These are phyloP conservation scores for Stegana nigrithorax DNA, from an alignment of 2,888 invertebrate species.

Conservation along the genomic window DNA sequence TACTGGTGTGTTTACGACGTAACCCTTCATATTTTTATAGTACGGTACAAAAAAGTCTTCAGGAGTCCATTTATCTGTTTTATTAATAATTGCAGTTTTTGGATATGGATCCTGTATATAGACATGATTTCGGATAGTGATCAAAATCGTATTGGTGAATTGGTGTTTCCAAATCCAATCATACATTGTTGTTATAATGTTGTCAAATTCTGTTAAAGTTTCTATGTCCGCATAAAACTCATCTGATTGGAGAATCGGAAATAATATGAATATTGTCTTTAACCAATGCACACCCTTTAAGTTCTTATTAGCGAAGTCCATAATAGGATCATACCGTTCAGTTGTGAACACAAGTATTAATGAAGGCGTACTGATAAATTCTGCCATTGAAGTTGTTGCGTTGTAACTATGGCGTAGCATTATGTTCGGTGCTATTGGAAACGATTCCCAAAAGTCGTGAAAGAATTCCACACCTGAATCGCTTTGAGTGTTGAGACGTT, in stretches of 20 bases:
- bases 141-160: slow-evolving; percentile 46
- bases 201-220: slow-evolving; percentile 24
- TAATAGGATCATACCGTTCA: slow-evolving; percentile 45
- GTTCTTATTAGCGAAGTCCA: slow-evolving; percentile 50
- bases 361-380: slow-evolving; percentile 48
- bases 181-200: slow-evolving; percentile 32
- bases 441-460: slow-evolving; percentile 36
- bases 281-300: slow-evolving; percentile 43
- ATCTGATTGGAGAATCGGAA: slow-evolving; percentile 34
- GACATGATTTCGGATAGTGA: slow-evolving; percentile 46
- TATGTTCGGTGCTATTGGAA: slow-evolving; percentile 43
- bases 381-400: slow-evolving; percentile 31
- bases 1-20: slow-evolving; percentile 45
- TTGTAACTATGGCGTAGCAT: slow-evolving; percentile 34
- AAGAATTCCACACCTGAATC: slow-evolving; percentile 38
- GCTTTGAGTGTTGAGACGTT: slow-evolving; percentile 38
- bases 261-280: slow-evolving; percentile 53
- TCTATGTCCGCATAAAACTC: slow-evolving; percentile 27
- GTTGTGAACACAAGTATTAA: slow-evolving; percentile 53
- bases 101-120: slow-evolving; percentile 52
- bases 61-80: slow-evolving; percentile 40
- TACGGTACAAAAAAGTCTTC: slow-evolving; percentile 41
- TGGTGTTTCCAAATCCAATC: slow-evolving; percentile 53
- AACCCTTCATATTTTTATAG: slow-evolving; percentile 46
- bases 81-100: slow-evolving; percentile 40